Base-by-base conservation (phyloP, 2,888 invertebrate species). In the Zele albiditarsus region DNA sequence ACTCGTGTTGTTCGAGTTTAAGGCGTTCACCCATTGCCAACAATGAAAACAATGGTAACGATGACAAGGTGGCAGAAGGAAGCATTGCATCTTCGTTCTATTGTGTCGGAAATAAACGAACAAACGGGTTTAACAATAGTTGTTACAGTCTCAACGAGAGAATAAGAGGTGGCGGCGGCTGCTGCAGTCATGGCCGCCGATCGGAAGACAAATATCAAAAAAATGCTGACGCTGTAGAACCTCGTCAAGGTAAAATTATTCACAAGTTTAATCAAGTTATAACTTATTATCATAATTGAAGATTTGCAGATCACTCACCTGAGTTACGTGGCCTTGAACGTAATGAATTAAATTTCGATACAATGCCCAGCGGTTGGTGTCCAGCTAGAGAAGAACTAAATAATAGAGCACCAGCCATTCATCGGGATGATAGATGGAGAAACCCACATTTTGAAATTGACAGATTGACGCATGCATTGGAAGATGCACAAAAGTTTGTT, bases 401-500 rank as follows among this genome's bases (percentile, higher is more conserved):
- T 16, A 62, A 42, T 33, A 72, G 33, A 14, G 23, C 57, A 31
- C 14, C 14, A 33, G 23, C 10, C 23, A 31, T 28, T 28, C 28
- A 53, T 25, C 14, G 49, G 10, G 53, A 46, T 14, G 16, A 20
- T 27, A 85, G 84, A 53, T 79, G 76, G 20, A 84, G 82, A 33
- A 83, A 82, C 25, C 82, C 83, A 0, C 85, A 84, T 42, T 58
- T 80, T 3, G 84, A 84, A 14, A 78, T 84, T 1, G 86, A 87
- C 20, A 84, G 84, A 65, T 70, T 88, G 46, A 82, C 87, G 5
- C 81, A 83, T 53, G 82, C 84, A 5, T 84, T 87, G 68, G 78
- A 82, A 16, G 86, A 88, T 16, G 84, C 85, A 0, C 86, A 88
- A 72, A 83, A 86, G 1, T 87, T 88, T 65, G 87, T 88, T 0